Conservation (phyloP, 1,140 invertebrate species). For the Aphidius ervi region DNA sequence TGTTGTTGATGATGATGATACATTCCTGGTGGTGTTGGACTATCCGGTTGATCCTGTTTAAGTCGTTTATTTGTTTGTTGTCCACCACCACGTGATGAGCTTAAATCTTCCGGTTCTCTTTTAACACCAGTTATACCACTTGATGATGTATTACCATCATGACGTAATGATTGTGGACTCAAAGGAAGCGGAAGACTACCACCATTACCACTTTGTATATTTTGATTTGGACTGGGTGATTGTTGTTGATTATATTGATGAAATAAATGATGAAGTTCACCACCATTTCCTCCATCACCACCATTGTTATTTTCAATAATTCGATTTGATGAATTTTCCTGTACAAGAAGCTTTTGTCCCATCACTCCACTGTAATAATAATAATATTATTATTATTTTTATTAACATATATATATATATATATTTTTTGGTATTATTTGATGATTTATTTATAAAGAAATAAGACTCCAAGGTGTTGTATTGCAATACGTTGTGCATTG, state of each 20-base stretch:
- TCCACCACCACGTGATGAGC: constrained; percentile 47
- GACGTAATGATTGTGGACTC: constrained; percentile 48
- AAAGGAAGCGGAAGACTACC: constrained; percentile 47
- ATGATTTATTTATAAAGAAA: background rate
- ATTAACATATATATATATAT: background rate
- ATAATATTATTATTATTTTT: background rate
- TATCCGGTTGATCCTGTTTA: constrained; percentile 48
- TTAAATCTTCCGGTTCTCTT: constrained; percentile 65
- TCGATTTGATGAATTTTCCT: constrained; percentile 55
- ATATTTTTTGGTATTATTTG: too few relatives aligned
- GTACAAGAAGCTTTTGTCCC: constrained; percentile 51
- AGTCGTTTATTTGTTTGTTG: constrained; percentile 53
- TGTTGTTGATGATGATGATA: constrained; percentile 54
- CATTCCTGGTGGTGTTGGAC: constrained; percentile 59
- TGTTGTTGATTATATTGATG: constrained; percentile 63
- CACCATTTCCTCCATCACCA: constrained; percentile 53
- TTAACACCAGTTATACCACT: constrained; percentile 56
- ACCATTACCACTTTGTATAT: constrained; percentile 29
- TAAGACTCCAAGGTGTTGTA: constrained; percentile 3
- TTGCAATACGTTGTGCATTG: background rate
- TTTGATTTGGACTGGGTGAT: constrained; percentile 53
- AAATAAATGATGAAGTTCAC: constrained; percentile 57
- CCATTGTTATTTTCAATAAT: constrained; percentile 43
- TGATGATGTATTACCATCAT: constrained; percentile 40
- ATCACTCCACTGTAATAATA: constrained; percentile 47